A percentile compares a stretch with the other conserved stretches of the same genome.
These are phyloP conservation scores for Oithona nana DNA, from an alignment of 2,888 invertebrate species.

Conservation along the genomic window DNA sequence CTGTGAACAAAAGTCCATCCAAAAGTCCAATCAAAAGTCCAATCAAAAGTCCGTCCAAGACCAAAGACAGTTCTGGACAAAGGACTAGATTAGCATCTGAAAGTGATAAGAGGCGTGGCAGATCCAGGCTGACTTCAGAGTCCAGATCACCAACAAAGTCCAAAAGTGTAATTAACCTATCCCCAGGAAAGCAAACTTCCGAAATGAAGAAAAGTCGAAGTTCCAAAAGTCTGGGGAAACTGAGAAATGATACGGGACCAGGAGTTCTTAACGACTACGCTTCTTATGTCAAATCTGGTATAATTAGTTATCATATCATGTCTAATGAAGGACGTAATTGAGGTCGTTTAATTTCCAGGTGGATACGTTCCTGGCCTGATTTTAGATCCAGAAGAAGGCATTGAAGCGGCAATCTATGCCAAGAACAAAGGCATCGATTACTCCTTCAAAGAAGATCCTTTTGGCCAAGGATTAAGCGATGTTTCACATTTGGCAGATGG, in stretches of 20 bases:
- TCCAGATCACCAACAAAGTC: no score
- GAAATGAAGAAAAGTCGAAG: no score
- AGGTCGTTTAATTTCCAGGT: neutral
- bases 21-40: no score
- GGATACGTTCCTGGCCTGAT: slow-evolving; percentile 8
- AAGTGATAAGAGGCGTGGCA: no score
- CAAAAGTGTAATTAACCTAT: neutral
- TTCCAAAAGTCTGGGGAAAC: no score
- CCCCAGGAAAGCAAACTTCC: no score
- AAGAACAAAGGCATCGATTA: neutral
- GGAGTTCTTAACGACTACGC: neutral
- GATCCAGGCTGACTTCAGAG: neutral
- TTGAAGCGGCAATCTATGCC: neutral
- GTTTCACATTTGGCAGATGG: no score
- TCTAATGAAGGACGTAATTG: neutral
- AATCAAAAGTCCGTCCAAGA: neutral
- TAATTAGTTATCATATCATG: no score
- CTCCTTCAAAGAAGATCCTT: neutral
- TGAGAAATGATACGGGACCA: no score
- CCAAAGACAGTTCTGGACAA: no score
- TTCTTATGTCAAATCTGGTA: slow-evolving; percentile 1
- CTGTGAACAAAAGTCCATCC: no score
- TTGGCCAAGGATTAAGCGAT: neutral
- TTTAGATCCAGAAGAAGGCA: slow-evolving; percentile 7
- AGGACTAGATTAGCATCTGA: no score